phyloP scores from a whole-genome alignment of 2,797 vertebrate genomes.

The Corythornis leucogaster region DNA sequence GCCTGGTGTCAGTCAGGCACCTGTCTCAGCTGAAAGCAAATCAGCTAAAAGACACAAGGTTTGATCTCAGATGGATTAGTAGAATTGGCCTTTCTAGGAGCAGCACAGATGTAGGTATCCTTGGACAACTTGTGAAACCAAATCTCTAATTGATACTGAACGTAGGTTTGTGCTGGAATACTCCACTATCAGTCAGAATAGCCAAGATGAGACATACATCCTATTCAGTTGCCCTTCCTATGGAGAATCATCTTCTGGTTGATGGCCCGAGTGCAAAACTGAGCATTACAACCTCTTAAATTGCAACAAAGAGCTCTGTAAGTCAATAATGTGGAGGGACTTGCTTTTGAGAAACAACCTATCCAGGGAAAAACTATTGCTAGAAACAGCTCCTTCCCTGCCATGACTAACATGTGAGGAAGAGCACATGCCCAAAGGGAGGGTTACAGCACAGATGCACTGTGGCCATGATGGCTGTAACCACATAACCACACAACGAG shows the following conservation, averaged over 20 bases:
- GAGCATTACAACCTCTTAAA: not conserved
- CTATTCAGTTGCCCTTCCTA: not conserved
- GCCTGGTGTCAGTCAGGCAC: not conserved
- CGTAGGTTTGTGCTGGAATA: not conserved
- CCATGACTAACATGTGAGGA: accelerated
- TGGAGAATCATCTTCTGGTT: not conserved
- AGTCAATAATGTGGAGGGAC: not conserved
- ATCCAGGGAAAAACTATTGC: not conserved
- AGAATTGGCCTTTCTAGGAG: not conserved
- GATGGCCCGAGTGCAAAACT: not conserved
- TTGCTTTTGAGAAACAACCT: not conserved
- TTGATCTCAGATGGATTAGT: not conserved
- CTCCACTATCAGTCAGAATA: not conserved
- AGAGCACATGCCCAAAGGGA: not conserved
- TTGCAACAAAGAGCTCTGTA: not conserved
- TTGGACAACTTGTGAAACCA: not conserved
- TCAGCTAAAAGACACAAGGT: not conserved
- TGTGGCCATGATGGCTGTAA: not conserved
- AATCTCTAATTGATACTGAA: not conserved
- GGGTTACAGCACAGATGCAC: not conserved
- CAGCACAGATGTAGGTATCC: not conserved
- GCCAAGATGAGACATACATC: accelerated
- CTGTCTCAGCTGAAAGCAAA: not conserved
- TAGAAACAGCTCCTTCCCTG: not conserved
- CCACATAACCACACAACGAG: not conserved